Percentiles rank a stretch among this genome's conserved stretches.
phyloP scores from a whole-genome alignment of 2,113 vertebrate genomes.

The Perognathus longimembris region DNA sequence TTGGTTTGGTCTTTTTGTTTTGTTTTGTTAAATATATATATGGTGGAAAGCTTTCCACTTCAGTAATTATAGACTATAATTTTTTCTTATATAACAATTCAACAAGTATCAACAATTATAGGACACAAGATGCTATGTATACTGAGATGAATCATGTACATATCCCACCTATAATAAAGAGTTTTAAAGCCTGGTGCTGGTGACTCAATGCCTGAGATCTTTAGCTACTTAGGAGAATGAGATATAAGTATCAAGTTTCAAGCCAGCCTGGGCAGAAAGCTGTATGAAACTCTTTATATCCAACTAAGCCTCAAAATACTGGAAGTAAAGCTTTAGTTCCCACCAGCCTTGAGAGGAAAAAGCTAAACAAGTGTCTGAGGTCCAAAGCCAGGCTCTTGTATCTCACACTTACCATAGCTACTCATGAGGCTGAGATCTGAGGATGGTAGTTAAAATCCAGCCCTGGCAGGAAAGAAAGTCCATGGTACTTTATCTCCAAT shows the following conservation, averaged over 20 bases:
- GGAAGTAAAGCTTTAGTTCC: too few relatives aligned
- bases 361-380: too few relatives aligned
- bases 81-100: constrained; percentile 29
- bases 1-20: too few relatives aligned
- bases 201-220: neutral
- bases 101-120: constrained; percentile 36
- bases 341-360: too few relatives aligned
- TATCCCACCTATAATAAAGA: constrained; percentile 36
- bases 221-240: neutral
- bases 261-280: neutral
- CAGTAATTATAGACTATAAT: constrained; percentile 8
- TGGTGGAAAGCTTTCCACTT: constrained; percentile 17
- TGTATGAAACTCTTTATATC: neutral
- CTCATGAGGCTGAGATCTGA: too few relatives aligned
- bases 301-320: too few relatives aligned
- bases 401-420: too few relatives aligned
- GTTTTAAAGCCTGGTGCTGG: neutral
- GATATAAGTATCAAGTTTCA: neutral
- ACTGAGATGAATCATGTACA: constrained; percentile 11
- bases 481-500: too few relatives aligned
- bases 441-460: too few relatives aligned
- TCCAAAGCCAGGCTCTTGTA: too few relatives aligned
- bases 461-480: too few relatives aligned
- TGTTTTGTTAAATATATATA: constrained; percentile 29
- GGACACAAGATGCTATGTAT: neutral